phyloP scores from a whole-genome alignment of 2,888 invertebrate species.

The Nipponacmea schrenckii region DNA sequence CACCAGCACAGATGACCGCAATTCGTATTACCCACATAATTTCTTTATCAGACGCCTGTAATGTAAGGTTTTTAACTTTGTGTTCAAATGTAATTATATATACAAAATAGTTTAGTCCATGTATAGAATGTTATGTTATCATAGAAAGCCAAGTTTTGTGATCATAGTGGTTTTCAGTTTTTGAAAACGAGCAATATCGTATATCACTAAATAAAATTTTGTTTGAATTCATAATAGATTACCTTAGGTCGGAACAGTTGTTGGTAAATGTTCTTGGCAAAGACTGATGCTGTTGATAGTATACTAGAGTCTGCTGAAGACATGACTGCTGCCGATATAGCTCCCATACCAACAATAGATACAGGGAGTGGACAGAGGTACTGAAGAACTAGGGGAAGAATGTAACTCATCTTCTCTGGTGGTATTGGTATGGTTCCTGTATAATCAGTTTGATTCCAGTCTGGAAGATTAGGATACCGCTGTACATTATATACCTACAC shows the following conservation, averaged over 20 bases:
- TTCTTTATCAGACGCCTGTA: constrained; percentile 36
- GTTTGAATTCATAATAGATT: background rate
- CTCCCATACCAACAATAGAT: constrained; percentile 37
- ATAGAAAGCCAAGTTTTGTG: no score
- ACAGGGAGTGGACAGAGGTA: constrained; percentile 36
- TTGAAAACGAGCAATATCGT: no score
- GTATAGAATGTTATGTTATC: no score
- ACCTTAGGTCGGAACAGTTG: constrained; percentile 30
- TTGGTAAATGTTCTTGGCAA: constrained; percentile 36
- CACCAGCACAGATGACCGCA: constrained; percentile 29
- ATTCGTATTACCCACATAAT: constrained; percentile 35
- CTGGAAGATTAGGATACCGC: constrained; percentile 18
- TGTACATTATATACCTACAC: no score
- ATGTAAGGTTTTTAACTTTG: no score
- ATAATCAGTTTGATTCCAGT: constrained; percentile 38
- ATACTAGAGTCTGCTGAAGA: constrained; percentile 41
- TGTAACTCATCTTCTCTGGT: constrained; percentile 16
- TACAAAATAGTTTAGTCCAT: no score
- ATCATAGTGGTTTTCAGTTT: background rate
- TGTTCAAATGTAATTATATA: no score
- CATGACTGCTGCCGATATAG: constrained; percentile 41
- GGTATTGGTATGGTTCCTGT: constrained; percentile 23
- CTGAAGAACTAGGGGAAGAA: constrained; percentile 36
- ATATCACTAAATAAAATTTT: no score
- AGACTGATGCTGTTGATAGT: constrained; percentile 30